These are phyloP conservation scores for Leuctra nigra DNA, from an alignment of 2,888 invertebrate genomes.

Conservation along the genomic window DNA sequence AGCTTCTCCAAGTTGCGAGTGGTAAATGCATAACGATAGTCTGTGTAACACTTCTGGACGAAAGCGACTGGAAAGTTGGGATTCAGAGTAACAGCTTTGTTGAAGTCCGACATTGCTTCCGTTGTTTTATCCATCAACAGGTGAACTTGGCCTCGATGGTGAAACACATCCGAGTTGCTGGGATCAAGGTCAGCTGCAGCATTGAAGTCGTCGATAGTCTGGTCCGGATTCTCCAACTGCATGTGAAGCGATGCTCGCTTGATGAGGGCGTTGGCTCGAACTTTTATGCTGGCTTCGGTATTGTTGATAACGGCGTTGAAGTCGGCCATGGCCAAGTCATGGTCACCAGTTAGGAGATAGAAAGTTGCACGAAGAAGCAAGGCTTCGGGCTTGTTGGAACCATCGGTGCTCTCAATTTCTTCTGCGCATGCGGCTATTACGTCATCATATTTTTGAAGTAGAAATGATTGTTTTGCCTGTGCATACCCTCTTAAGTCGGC, in stretches of 20 bases:
- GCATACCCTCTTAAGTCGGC: constrained; percentile 51
- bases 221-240: constrained; percentile 66
- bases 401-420: constrained; percentile 51
- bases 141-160: constrained; percentile 82
- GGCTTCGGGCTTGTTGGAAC: constrained; percentile 40
- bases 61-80: constrained; percentile 79
- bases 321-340: constrained; percentile 64
- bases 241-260: constrained; percentile 81
- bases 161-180: constrained; percentile 81
- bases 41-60: constrained; percentile 86
- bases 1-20: constrained; percentile 55
- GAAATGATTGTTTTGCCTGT: constrained; percentile 63
- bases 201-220: constrained; percentile 72
- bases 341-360: constrained; percentile 68
- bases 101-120: constrained; percentile 75
- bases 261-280: constrained; percentile 78
- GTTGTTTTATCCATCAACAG: constrained; percentile 73
- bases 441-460: constrained; percentile 65
- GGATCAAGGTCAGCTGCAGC: constrained; percentile 69
- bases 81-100: constrained; percentile 71
- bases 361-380: constrained; percentile 79
- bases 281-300: constrained; percentile 50
- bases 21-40: constrained; percentile 65
- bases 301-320: constrained; percentile 62
- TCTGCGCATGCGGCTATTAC: constrained; percentile 73